Evolutionary conservation across 2,888 invertebrate species (phyloP), one percentile per base, ranked within the genome.

Genomic region (Pollenia amentaria): DNA sequence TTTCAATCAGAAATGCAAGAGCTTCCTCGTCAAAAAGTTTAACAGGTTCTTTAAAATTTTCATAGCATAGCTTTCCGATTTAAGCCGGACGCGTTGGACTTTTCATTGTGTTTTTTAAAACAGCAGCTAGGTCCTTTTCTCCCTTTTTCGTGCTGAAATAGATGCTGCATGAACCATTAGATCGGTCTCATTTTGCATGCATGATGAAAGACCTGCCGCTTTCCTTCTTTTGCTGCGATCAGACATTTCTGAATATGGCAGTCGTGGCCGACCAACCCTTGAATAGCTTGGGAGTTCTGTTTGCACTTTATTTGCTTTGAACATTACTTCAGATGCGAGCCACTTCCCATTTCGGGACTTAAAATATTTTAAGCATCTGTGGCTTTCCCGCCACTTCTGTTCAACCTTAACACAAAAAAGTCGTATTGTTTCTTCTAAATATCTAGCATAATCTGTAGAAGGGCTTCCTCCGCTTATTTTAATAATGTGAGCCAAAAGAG

Each of bases 71-170:
- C 16, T 40, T 60, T 29, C 38, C 42, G 16, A 62, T 42, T 62
- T 40, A 40, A 40, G 16, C 8, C 42, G 38, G 18, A 44, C 11
- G 18, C 16, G 18, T 48, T 67, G 48, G 29, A 44, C 60, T 18
- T 67, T 67, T 48, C 48, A 67, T 48, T 67, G 65, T 10, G 12
- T 67, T 8, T 67, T 67, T 48, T 48, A 67, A 67, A 67, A 48
- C 29, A 14, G 48, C 65, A 48, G 21, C 29, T 29, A 67, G 10
- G 29, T 67, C 48, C 10, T 48, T 29, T 29, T 67, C 18, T 64
- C 10, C 42, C 18, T 16, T 11, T 64, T 64, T 2, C 44, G 44
- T 12, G 18, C 64, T 18, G 44, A 64, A 18, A 44, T 44, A 44
- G 42, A 18, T 44, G 64, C 42, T 64, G 64, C 64, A 18, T 64